Conservation (phyloP, 2,888 invertebrate genomes). For the Dimorphilus gyrociliatus region DNA sequence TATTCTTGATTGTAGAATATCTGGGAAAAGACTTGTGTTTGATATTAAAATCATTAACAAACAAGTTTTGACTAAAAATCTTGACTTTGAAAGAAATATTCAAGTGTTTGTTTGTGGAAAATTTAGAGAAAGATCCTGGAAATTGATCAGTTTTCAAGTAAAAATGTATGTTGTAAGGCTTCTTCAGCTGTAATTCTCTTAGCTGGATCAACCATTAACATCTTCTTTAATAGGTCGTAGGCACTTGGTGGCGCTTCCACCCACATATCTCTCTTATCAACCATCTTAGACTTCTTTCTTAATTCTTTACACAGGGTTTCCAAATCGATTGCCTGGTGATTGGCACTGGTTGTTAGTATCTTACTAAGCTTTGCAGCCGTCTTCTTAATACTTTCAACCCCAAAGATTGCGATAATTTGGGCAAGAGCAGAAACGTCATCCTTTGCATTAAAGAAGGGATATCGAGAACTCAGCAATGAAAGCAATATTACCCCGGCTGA, state of each 20-base stretch:
- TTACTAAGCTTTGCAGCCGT: slow-evolving; percentile 52
- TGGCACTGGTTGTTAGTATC: slow-evolving; percentile 5
- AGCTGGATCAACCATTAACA: slow-evolving; percentile 63
- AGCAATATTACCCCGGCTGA: slow-evolving; percentile 68
- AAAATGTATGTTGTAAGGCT: slow-evolving; percentile 60
- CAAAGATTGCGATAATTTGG: slow-evolving; percentile 63
- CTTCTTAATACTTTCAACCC: slow-evolving; percentile 50
- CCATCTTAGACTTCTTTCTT: too few species aligned
- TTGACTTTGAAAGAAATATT: too few species aligned
- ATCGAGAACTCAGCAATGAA: slow-evolving; percentile 57
- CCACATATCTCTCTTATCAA: too few species aligned
- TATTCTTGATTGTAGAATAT: too few species aligned
- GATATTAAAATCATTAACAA: too few species aligned
- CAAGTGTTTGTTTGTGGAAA: too few species aligned
- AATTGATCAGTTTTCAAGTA: too few species aligned
- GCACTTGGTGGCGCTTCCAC: slow-evolving; percentile 51
- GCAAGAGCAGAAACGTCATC: slow-evolving; percentile 62
- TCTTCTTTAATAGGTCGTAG: slow-evolving; percentile 51
- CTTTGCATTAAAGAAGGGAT: slow-evolving; percentile 65
- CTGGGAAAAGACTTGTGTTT: too few species aligned
- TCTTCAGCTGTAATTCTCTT: slow-evolving; percentile 54
- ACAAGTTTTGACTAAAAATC: too few species aligned
- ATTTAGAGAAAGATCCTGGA: too few species aligned
- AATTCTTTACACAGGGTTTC: not conserved
- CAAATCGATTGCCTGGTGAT: slow-evolving; percentile 4